Base-by-base conservation (phyloP, 2,888 invertebrate species). In the Spicauda simplicius region DNA sequence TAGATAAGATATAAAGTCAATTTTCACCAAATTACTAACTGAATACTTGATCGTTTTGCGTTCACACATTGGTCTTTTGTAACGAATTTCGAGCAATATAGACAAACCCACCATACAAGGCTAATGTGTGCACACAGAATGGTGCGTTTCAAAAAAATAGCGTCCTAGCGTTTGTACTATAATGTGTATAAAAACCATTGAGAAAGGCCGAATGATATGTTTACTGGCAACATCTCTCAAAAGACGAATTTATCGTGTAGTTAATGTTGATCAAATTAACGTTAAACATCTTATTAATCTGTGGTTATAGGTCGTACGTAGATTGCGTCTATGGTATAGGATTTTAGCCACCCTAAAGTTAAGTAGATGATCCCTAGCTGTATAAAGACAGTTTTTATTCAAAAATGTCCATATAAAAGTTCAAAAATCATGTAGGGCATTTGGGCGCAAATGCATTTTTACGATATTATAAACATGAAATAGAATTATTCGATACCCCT, bases 141-240 rank as follows among this genome's bases (percentile, higher is more conserved):
- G 37, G 37, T 37, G 14, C 12, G 53, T 50, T 45, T 18, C 33
- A 33, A 33, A 33, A 37, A 62, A 52, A 68, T 58, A 68, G 68
- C 67, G 69, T 70, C 69, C 68, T 78, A 76, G 74, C 72, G 76
- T 72, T 66, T 73, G 71, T 74, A 75, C 71, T 77, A 77, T 71
- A 71, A 73, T 73, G 71, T 74, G 74, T 76, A 75, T 77, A 75
- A 72, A 74, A 76, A 85, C 84, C 77, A 81, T 81, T 87, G 91
- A 91, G 91, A 91, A 90, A 80, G 79, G 92, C 92, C 92, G 88
- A 91, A 86, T 81, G 80, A 93, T 93, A 93, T 93, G 92, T 93
- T 92, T 91, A 87, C 85, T 82, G 92, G 92, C 92, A 89, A 87
- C 87, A 88, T 87, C 88, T 87, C 88, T 86, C 82, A 82, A 86